Evolutionary conservation across 2,888 invertebrate genomes (phyloP).

Genomic region (Mythimna albipuncta): DNA sequence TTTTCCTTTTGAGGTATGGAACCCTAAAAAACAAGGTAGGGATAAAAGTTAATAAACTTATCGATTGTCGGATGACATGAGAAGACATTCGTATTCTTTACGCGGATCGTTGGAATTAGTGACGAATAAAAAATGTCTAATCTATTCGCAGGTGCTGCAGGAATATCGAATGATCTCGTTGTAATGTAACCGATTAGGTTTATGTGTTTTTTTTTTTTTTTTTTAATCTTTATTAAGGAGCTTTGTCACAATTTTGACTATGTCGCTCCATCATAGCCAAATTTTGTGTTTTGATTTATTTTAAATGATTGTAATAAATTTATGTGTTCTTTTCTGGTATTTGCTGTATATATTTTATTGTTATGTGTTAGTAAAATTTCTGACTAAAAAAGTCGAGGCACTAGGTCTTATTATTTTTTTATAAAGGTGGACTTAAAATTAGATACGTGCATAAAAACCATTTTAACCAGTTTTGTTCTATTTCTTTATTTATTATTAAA

Average conservation of each 20-base stretch:
- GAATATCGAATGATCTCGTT: constrained; percentile 59
- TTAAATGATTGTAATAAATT: no score
- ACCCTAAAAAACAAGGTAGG: constrained; percentile 5
- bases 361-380: neutral
- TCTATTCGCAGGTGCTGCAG: constrained; percentile 57
- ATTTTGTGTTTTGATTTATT: no score
- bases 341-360: neutral
- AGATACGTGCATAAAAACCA: no score
- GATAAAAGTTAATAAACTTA: constrained; percentile 47
- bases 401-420: neutral
- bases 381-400: neutral
- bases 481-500: no score
- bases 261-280: no score
- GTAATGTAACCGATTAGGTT: constrained; percentile 45
- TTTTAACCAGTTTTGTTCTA: no score
- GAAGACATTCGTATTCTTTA: constrained; percentile 59
- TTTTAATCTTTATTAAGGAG: no score
- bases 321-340: constrained; percentile 12
- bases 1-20: no score
- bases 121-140: constrained; percentile 60
- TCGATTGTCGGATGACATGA: constrained; percentile 39
- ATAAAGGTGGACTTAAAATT: no score
- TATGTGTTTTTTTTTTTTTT: constrained; percentile 16
- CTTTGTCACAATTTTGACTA: no score
- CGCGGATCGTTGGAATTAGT: constrained; percentile 62